Conservation (phyloP, 35 echinoderm and acorn worm genomes). For the Antedon bifida region DNA sequence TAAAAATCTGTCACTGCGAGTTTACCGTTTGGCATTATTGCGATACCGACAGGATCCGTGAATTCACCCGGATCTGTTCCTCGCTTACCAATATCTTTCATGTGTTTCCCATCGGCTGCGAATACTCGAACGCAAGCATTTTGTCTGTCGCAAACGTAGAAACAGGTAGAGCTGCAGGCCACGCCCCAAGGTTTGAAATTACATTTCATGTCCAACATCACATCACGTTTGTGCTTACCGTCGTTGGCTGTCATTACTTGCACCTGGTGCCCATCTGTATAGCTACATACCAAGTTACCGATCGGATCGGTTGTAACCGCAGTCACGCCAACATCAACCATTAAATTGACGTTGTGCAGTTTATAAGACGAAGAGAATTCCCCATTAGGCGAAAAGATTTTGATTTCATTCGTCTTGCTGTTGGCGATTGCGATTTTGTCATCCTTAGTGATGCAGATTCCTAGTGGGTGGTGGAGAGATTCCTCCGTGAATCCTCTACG, state of each 20-base stretch:
- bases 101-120: neutral
- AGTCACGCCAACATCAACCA: neutral
- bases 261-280: slow-evolving; percentile 9
- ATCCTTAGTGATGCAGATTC: neutral
- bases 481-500: neutral
- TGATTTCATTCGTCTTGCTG: slow-evolving; percentile 24
- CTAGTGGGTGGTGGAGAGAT: neutral
- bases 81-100: neutral
- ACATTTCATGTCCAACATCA: neutral
- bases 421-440: slow-evolving; percentile 3
- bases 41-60: slow-evolving; percentile 4
- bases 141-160: slow-evolving; percentile 22
- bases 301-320: neutral
- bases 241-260: neutral
- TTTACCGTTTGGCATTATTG: slow-evolving; percentile 19
- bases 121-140: slow-evolving; percentile 21
- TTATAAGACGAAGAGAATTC: neutral
- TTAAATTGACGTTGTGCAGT: neutral
- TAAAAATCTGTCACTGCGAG: slow-evolving; percentile 19
- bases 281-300: slow-evolving; percentile 6
- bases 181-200: slow-evolving; percentile 27
- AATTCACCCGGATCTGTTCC: slow-evolving; percentile 7
- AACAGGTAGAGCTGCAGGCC: neutral
- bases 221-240: neutral
- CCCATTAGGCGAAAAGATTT: slow-evolving; percentile 6